These are phyloP conservation scores for Hemiscyllium ocellatum DNA, from an alignment of 2,113 vertebrate species.

Conservation along the genomic window DNA sequence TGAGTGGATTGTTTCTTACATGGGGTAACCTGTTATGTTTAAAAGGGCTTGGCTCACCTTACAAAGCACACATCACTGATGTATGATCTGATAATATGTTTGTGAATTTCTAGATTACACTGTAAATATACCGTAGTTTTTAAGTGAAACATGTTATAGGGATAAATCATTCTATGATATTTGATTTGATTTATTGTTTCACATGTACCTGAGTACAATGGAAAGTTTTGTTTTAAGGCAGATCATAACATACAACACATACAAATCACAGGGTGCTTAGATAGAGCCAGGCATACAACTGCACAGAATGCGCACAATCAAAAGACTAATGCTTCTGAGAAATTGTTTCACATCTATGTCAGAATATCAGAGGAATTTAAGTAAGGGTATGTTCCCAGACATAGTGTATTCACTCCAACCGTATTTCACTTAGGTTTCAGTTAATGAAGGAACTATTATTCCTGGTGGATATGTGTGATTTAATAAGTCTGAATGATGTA, in stretches of 20 bases:
- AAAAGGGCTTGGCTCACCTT: background rate
- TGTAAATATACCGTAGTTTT: background rate
- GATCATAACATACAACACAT: no score
- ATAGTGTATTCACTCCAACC: background rate
- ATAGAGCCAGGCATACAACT: no score
- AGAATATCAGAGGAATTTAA: constrained; percentile 8
- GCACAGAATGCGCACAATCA: no score
- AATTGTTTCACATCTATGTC: background rate
- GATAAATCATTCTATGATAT: no score
- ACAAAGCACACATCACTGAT: background rate
- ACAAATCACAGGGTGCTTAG: no score
- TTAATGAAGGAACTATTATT: background rate
- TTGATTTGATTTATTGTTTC: no score
- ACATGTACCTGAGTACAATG: no score
- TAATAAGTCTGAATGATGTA: background rate
- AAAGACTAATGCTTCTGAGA: no score
- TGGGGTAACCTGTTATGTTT: background rate
- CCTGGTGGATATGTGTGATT: background rate
- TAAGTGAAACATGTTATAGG: background rate
- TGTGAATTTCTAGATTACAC: background rate
- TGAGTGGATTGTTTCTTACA: no score
- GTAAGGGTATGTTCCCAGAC: background rate
- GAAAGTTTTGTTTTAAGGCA: no score
- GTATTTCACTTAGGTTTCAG: background rate
- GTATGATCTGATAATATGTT: background rate